phyloP scores from a whole-genome alignment of 2,797 vertebrate species.

The Hypotaenidia okinawae region DNA sequence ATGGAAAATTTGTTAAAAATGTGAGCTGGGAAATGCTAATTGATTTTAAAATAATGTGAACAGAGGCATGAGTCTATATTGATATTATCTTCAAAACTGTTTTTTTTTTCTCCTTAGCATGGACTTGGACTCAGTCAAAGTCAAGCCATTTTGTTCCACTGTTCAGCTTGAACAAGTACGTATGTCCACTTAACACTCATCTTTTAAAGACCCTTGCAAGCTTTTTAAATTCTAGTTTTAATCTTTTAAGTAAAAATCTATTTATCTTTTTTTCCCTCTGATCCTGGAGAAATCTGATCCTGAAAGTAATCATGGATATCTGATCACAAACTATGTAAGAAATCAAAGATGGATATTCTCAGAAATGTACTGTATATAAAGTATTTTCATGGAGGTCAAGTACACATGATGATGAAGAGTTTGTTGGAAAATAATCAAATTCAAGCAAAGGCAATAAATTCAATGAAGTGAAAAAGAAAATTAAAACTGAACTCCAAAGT shows the following conservation, averaged over 20 bases:
- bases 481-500: neutral
- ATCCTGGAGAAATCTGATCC: neutral
- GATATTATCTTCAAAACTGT: neutral
- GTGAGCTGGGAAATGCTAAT: neutral
- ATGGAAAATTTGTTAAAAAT: neutral
- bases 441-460: neutral
- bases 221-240: neutral
- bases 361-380: neutral
- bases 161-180: neutral
- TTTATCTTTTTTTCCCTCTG: neutral
- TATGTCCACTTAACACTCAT: neutral
- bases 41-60: neutral
- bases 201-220: neutral
- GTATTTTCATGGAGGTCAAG: neutral
- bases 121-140: neutral
- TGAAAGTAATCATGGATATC: neutral
- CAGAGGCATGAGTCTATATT: neutral
- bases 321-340: neutral
- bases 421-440: neutral
- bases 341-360: neutral
- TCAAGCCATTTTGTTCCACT: neutral
- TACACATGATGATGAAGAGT: neutral
- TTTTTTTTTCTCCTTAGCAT: neutral
- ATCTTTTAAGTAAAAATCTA: neutral
- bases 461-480: neutral